phyloP scores from a whole-genome alignment of 2,797 vertebrate species.

The Rhinichthys osculus region DNA sequence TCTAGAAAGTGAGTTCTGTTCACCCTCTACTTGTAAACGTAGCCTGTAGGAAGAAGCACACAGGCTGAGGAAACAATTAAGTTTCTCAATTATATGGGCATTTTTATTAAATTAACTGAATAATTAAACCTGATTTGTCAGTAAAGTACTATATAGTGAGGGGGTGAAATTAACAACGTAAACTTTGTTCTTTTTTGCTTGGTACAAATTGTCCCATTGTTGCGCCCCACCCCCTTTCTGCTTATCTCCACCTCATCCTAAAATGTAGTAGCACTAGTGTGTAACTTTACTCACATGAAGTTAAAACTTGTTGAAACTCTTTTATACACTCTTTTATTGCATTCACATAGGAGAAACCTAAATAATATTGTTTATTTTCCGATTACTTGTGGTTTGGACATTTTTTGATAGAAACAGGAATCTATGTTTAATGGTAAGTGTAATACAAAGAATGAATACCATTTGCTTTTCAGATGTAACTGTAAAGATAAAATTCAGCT shows the following conservation, averaged over 20 bases:
- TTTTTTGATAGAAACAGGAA: background rate
- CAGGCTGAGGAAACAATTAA: background rate
- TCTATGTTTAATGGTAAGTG: background rate
- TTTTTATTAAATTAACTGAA: background rate
- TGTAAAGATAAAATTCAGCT: background rate
- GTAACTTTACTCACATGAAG: background rate
- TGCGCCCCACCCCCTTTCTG: slow-evolving; percentile 33
- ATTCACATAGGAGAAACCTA: background rate
- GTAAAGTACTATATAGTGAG: background rate
- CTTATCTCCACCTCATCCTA: slow-evolving; percentile 35
- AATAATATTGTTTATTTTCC: background rate
- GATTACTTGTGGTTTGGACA: background rate
- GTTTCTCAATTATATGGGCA: background rate
- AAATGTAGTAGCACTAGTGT: background rate
- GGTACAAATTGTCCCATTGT: background rate
- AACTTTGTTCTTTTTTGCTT: background rate
- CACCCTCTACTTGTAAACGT: background rate
- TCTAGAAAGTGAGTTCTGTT: background rate
- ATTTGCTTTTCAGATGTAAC: background rate
- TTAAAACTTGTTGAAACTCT: background rate
- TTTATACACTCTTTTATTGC: background rate
- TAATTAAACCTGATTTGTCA: background rate
- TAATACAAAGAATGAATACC: background rate
- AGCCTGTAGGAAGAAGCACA: background rate
- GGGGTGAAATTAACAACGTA: background rate